Conservation (phyloP, 2,888 invertebrate species). For the Epiblema foenella region DNA sequence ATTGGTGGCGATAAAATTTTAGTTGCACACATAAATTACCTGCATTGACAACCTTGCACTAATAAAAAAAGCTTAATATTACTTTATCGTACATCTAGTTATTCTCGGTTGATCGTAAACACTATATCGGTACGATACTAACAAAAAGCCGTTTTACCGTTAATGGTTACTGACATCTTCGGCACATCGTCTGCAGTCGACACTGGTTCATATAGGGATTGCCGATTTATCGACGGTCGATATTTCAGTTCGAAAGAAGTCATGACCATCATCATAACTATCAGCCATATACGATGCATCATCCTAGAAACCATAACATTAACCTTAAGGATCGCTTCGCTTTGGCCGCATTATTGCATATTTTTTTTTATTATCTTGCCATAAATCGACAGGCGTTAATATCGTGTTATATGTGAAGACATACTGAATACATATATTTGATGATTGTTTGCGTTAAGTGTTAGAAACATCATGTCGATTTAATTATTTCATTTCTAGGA, state of each 20-base stretch:
- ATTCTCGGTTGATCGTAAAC: slow-evolving; percentile 59
- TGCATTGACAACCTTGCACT: slow-evolving; percentile 37
- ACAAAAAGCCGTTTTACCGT: slow-evolving; percentile 74
- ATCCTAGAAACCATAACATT: slow-evolving; percentile 8
- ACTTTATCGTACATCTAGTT: slow-evolving; percentile 57
- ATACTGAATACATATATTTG: neutral
- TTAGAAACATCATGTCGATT: neutral
- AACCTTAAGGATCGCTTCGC: neutral
- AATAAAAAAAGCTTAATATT: slow-evolving; percentile 41
- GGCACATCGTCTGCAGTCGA: slow-evolving; percentile 62
- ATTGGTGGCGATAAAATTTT: slow-evolving; percentile 34
- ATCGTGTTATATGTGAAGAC: neutral
- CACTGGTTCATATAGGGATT: slow-evolving; percentile 61
- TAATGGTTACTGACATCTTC: slow-evolving; percentile 74
- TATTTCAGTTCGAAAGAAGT: slow-evolving; percentile 45
- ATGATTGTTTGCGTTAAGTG: neutral
- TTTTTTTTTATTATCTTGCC: slow-evolving; percentile 5
- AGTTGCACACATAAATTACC: slow-evolving; percentile 31
- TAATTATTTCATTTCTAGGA: neutral
- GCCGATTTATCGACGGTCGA: slow-evolving; percentile 58
- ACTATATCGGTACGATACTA: slow-evolving; percentile 61
- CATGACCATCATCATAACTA: neutral
- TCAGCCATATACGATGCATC: neutral
- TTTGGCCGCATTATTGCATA: neutral
- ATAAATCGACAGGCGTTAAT: neutral